Evolutionary conservation across 2,113 vertebrate species (phyloP), one percentile per base, ranked within the genome.

Genomic region (Romanogobio albipinnatus): DNA sequence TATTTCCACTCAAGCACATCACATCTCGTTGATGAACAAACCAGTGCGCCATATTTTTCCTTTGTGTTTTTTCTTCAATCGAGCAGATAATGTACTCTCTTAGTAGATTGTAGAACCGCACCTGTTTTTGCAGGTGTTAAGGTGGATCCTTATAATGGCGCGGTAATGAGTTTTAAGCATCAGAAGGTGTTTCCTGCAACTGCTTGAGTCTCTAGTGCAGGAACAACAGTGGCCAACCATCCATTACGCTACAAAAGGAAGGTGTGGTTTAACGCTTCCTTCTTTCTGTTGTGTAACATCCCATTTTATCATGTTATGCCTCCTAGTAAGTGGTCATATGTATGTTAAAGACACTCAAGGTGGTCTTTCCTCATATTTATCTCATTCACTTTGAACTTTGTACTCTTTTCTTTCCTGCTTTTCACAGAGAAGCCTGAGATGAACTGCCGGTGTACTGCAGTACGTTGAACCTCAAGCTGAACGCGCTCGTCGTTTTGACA

Each of bases 91-190:
- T 73, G 26, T 91, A 89, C 87, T 86, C 80, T 89, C 88, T 59
- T 86, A 91, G 9, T 77, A 88, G 91, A 90, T 91, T 84, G 29
- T 61, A 87, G 83, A 92, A 85, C 86, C 24, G 75, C 93, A 93
- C 90, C 91, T 94, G 93, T 89, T 91, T 87, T 66, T 88, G 89
- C 92, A 93, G 91, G 92, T 93, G 93, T 91, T 89, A 79, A 85
- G 74, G 82, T 85, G 91, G 86, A 87, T 87, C 88, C 88, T 66
- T 77, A 87, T 90, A 88, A 91, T 90, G 89, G 87, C 85, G 85
- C 90, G 82, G 58, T 92, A 92, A 93, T 92, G 91, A 91, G 88
- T 89, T 90, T 90, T 86, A 90, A 91, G 86, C 88, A 87, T 87
- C 84, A 87, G 88, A 89, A 87, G 89, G 86, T 88, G 78, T 61